Evolutionary conservation across 2,888 invertebrate genomes (phyloP).

Genomic region (Seira sanloemensis): DNA sequence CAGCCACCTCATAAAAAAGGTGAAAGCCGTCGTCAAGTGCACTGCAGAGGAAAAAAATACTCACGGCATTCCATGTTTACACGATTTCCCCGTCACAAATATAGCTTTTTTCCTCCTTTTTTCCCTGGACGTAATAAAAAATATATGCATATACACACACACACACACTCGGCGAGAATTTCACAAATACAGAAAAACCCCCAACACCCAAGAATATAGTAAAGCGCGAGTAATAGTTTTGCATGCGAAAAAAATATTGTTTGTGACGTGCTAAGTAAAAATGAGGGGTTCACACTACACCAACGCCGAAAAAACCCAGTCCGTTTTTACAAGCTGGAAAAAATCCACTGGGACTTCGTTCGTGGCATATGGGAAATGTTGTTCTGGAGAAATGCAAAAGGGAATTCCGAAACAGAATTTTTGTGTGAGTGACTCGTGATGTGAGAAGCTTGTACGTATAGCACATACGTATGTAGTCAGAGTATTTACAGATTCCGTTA

Average conservation of each 20-base stretch:
- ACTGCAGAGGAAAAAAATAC: no score
- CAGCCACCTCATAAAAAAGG: no score
- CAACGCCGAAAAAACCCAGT: conserved; percentile 37
- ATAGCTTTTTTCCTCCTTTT: no score
- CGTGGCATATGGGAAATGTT: conserved; percentile 7
- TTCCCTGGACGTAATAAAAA: not conserved
- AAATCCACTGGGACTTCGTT: not conserved
- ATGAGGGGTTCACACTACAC: not conserved
- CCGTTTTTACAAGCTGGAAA: not conserved
- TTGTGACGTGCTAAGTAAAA: not conserved
- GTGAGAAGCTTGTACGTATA: not conserved
- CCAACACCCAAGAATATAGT: no score
- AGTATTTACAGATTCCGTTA: no score
- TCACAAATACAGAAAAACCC: no score
- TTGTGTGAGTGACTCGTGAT: conserved; percentile 13
- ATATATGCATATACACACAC: no score
- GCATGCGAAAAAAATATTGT: not conserved
- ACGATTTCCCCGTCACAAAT: no score
- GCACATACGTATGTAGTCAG: no score
- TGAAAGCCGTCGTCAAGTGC: no score
- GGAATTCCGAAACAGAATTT: conserved; percentile 36
- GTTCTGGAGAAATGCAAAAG: conserved; percentile 36
- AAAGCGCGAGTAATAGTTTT: conserved; percentile 15
- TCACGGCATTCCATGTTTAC: no score
- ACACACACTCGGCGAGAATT: no score